A percentile compares a stretch with the other conserved stretches of the same genome.
phyloP scores from a whole-genome alignment of 92 coral and sea anemone genomes.

The Actinernus sp. region DNA sequence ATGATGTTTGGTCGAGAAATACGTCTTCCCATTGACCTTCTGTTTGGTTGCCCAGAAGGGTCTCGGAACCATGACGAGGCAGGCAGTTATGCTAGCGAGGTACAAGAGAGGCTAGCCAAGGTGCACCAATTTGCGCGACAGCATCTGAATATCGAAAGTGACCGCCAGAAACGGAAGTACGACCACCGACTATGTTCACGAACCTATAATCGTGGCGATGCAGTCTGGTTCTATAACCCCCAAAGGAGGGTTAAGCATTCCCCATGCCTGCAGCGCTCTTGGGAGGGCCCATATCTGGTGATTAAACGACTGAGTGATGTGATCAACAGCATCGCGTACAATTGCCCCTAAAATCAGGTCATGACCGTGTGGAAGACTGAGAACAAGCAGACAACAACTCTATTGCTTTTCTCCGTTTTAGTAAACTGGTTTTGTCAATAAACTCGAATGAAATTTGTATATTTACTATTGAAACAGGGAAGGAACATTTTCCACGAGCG shows the following conservation, averaged over 20 bases:
- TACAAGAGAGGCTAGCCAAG: not conserved
- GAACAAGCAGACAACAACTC: too few species aligned
- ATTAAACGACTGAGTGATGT: slow-evolving; percentile 25
- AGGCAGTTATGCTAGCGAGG: not conserved
- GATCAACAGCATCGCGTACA: too few species aligned
- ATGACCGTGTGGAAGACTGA: too few species aligned
- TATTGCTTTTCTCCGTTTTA: too few species aligned
- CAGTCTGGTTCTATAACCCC: slow-evolving; percentile 39
- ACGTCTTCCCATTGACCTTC: too few species aligned
- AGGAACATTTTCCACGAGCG: too few species aligned
- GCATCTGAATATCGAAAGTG: slow-evolving; percentile 7
- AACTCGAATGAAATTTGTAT: too few species aligned
- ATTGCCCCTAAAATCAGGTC: too few species aligned
- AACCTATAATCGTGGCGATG: too few species aligned
- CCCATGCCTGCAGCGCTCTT: slow-evolving; percentile 14
- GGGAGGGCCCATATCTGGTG: slow-evolving; percentile 40
- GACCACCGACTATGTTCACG: slow-evolving; percentile 1
- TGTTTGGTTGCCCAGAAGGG: slow-evolving; percentile 2
- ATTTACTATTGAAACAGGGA: too few species aligned
- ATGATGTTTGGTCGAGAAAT: slow-evolving; percentile 36
- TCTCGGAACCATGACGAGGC: not conserved
- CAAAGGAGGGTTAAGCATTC: slow-evolving; percentile 1
- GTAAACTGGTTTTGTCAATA: too few species aligned
- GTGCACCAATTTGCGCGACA: slow-evolving; percentile 22
- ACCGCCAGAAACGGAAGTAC: too few species aligned